phyloP scores from a whole-genome alignment of 1,140 invertebrate species.

The Pseudomyrmex sp. region DNA sequence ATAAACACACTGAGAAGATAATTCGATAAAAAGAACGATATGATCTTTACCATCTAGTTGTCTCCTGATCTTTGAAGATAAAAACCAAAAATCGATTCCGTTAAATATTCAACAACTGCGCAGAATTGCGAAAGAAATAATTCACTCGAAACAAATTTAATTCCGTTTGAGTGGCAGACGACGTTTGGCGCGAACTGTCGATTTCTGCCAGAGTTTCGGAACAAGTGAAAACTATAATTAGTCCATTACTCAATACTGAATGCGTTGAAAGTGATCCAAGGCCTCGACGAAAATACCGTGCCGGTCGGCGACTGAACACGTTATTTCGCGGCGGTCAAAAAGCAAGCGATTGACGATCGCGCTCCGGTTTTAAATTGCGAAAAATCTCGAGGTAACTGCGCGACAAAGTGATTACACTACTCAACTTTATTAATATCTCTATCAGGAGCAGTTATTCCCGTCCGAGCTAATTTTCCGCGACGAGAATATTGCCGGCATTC shows the following conservation, averaged over 20 bases:
- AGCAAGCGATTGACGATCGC: conserved; percentile 30
- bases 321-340: conserved; percentile 22
- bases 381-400: neutral
- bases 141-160: conserved; percentile 10
- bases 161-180: neutral
- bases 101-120: conserved; percentile 8
- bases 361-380: conserved; percentile 21
- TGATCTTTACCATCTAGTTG: too few species aligned
- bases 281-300: conserved; percentile 72
- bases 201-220: conserved; percentile 68
- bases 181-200: conserved; percentile 43
- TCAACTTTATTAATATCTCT: conserved; percentile 57
- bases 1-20: too few species aligned
- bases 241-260: conserved; percentile 78
- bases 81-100: neutral
- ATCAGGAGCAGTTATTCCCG: conserved; percentile 37
- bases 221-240: conserved; percentile 77
- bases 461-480: conserved; percentile 3
- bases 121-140: neutral
- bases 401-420: conserved; percentile 7
- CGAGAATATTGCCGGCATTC: conserved; percentile 28
- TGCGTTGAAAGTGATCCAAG: conserved; percentile 75
- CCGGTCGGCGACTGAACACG: conserved; percentile 27
- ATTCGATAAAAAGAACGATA: too few species aligned
- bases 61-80: too few species aligned